Base-by-base conservation (phyloP, 1,140 invertebrate genomes). In the Globodera rostochiensis region DNA sequence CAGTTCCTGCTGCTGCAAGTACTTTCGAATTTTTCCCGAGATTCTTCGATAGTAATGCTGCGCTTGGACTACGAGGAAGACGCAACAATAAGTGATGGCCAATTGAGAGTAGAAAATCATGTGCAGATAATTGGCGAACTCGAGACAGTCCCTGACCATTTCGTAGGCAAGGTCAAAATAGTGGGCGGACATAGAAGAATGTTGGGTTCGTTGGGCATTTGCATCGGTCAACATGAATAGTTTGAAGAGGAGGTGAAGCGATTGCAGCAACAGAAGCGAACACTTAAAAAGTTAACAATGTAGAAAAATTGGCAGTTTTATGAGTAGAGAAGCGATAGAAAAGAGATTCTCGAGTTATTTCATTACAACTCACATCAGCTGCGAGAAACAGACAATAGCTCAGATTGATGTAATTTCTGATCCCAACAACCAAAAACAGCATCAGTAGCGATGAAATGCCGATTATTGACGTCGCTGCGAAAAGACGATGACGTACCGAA, bases 1-100 rank as follows among this genome's bases (percentile, higher is more conserved):
- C n/a, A 84, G 86, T 84, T 87, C 77, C 70, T 87, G 77, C 25
- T 85, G 86, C 19, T 85, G 85, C 60, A 81, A 66, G 73, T 85
- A 85, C 25, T 86, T 84, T n/a, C 73, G 73, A 73, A 84, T 84
- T 77, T 84, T 84, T 25, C 83, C 74, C 49, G 83, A 84, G 60
- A 84, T 84, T 50, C 84, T 84, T 19, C 66, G n/a, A 60, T 84
- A 84, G 73, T 84, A 84, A 73, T 84, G 85, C 53, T 77, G 78
- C 19, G 83, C 83, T 83, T 84, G 83, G 15, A 84, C 76, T 25
- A 84, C 76, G 8, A 84, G 64, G 53, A 84, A 84, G 47, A 84
- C 79, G 57, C 83, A 84, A 49, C 83, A 84, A 70, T 84, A 84
- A 47, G 83, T 84, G 36, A 84, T 74, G 13, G 83, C 83, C 15